These are phyloP conservation scores for Lepidocolaptes lacrymiger DNA, from an alignment of 2,797 vertebrate genomes.

Conservation along the genomic window DNA sequence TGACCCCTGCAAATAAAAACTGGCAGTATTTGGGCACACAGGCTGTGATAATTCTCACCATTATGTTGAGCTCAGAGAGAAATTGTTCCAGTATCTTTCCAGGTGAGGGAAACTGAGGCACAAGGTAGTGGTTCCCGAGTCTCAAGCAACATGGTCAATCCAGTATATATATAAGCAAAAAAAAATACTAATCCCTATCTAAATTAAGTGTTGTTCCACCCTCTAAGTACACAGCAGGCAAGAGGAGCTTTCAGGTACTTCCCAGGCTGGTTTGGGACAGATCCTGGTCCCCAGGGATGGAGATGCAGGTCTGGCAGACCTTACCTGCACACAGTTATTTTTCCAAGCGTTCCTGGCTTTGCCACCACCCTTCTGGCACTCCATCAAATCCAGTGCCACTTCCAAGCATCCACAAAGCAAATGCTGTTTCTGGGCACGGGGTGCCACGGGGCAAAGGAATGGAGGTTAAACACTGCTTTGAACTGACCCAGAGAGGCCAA, in stretches of 20 bases:
- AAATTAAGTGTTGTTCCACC: not conserved
- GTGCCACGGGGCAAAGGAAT: not conserved
- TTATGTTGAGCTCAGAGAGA: not conserved
- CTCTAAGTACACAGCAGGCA: not conserved
- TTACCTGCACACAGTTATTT: not conserved
- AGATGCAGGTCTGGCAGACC: not conserved
- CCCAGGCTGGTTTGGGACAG: rapidly evolving
- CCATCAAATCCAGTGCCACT: not conserved
- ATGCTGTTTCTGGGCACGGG: not conserved
- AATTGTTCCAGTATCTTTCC: not conserved
- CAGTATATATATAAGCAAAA: rapidly evolving
- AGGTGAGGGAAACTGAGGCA: constrained; percentile 7
- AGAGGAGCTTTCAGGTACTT: not conserved
- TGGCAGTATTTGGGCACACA: rapidly evolving
- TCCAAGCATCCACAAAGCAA: not conserved
- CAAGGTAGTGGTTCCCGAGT: rapidly evolving
- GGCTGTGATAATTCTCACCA: not conserved
- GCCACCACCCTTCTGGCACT: not conserved
- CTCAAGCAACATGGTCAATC: rapidly evolving
- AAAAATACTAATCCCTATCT: rapidly evolving
- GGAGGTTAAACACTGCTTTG: not conserved
- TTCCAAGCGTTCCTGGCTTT: not conserved
- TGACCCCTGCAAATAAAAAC: not conserved
- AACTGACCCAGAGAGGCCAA: not conserved
- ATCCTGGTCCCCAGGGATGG: not conserved